Percentiles rank a stretch among this genome's conserved stretches.
These are phyloP conservation scores for Cathartes aura DNA, from an alignment of 2,113 vertebrate species.

Conservation along the genomic window DNA sequence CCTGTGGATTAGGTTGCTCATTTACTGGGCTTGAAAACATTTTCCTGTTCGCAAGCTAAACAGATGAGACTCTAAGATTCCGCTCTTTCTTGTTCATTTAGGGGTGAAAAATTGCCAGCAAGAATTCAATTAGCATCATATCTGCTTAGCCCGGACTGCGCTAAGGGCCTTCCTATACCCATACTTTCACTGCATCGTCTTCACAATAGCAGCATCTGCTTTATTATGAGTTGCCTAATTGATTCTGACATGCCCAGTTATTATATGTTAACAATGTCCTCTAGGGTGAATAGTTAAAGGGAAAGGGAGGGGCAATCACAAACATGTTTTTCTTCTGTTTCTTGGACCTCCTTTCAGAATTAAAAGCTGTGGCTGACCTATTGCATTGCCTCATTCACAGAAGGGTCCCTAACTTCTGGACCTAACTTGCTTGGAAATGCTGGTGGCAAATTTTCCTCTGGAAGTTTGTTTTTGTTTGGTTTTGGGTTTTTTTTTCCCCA, in stretches of 20 bases:
- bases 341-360: background rate
- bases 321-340: background rate
- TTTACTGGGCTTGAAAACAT: slow-evolving; percentile 58
- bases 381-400: background rate
- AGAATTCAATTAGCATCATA: slow-evolving; percentile 86
- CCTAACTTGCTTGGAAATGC: background rate
- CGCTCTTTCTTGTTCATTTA: slow-evolving; percentile 88
- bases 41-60: slow-evolving; percentile 45
- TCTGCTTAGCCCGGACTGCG: slow-evolving; percentile 36
- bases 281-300: background rate
- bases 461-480: background rate
- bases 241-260: slow-evolving; percentile 74
- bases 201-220: slow-evolving; percentile 79
- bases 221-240: slow-evolving; percentile 84
- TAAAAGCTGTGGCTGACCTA: background rate
- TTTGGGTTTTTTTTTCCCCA: rapidly evolving
- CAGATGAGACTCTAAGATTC: slow-evolving; percentile 73
- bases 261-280: slow-evolving; percentile 17
- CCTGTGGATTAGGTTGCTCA: slow-evolving; percentile 65
- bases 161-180: slow-evolving; percentile 52
- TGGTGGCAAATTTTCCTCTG: background rate
- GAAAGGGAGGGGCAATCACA: background rate
- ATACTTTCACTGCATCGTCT: background rate
- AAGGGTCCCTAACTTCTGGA: background rate
- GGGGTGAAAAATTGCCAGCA: slow-evolving; percentile 81